Evolutionary conservation across 2,888 invertebrate species (phyloP), one percentile per base, ranked within the genome.

Genomic region (Pseudococcus jackbeardsleyi): DNA sequence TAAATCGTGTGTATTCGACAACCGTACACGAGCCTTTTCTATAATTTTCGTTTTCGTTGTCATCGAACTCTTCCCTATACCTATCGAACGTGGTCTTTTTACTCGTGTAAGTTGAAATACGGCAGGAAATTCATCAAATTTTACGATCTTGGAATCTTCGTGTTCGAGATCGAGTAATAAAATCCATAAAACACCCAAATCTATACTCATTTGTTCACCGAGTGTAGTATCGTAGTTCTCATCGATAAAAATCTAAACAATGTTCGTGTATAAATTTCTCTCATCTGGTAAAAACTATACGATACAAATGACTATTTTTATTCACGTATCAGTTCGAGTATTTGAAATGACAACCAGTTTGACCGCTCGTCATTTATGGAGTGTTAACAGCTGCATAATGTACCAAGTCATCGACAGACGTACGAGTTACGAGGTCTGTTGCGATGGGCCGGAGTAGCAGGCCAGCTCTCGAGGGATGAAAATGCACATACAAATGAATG

Each of bases 311-410:
- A 4, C 33, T 72, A 72, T 72, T 39, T 72, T 33, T 72, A 72
- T 72, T 12, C 72, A 72, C 72, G 26, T 68, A 72, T 72, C 72
- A 59, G 59, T 19, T 1, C 15, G 26, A 33, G 59, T 59, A 59
- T 72, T 72, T 12, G 6, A 72, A 72, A 72, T 72, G 72, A 46
- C 79, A 82, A 82, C 79, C 42, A 82, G 79, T 82, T 82, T 82
- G 79, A 82, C 79, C 79, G 15, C 46, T 82, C 79, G 42, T 82
- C 79, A 22, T 82, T 46, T 82, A 82, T 46, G 79, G 79, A 79
- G 19, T 46, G 79, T 82, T 82, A 19, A 72, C 72, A 33, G 72
- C 33, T 33, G 26, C 72, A 17, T 33, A 33, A 72, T 39, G 7
- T 17, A 26, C 12, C 12, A 15, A 64, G 19, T 72, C 72, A 33